Base-by-base conservation (phyloP, 2,888 invertebrate genomes). In the Mylabris sibirica region DNA sequence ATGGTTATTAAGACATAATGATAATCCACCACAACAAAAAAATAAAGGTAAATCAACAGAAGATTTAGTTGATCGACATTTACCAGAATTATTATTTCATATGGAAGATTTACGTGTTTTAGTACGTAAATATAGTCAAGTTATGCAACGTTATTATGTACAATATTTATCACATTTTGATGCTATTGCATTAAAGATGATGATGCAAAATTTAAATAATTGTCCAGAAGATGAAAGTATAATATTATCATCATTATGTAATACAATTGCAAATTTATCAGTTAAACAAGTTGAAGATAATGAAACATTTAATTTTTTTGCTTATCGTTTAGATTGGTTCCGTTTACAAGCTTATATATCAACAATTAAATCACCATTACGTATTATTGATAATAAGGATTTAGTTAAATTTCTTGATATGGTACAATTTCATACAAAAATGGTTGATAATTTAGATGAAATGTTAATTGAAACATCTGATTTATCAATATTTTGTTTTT, bases 401-500 rank as follows among this genome's bases (percentile, higher is more conserved):
- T 85, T 99, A 69, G 96, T 97, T 5, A 92, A 93, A 61, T 91
- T 97, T 74, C 91, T 99, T 84, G 99, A 99, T 84, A 96, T 96
- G 57, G 92, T 98, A 83, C 91, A 96, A 41, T 99, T 99, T 82
- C 99, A 99, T 82, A 95, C 98, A 0, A 96, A 97, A 85, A 97
- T 99, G 92, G 97, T 99, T 1, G 99, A 99, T 83, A 95, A 95
- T 84, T 89, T 99, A 63, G 99, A 99, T 85, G 98, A 99, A 85
- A 94, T 99, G 83, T 88, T 99, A 77, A 93, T 95, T 1, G 99
- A 99, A 85, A 96, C 98, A 2, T 98, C 98, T 0, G 99, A 99
- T 87, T 87, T 99, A 20, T 98, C 98, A 0, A 92, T 99, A 73
- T 99, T 99, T 84, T 99, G 99, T 84, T 99, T 99, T 83, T 98